Conservation (phyloP, 2,797 vertebrate species). For the Mormyrops attenuatus region DNA sequence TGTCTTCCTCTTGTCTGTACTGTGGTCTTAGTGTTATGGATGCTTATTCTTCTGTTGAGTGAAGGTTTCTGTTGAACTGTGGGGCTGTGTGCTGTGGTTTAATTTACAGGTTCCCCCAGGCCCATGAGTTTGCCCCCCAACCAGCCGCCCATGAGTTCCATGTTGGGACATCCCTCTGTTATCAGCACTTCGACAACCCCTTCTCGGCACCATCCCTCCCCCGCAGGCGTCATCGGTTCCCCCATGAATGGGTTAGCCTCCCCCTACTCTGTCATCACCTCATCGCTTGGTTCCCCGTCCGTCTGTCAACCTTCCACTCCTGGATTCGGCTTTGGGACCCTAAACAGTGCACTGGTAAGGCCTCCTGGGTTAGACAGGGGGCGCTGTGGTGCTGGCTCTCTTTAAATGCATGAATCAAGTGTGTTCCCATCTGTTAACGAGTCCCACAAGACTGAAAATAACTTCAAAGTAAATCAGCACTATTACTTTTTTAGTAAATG, state of each 20-base stretch:
- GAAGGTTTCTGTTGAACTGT: background rate
- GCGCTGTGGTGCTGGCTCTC: background rate
- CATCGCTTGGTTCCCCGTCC: slow-evolving; percentile 72
- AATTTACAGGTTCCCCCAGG: slow-evolving; percentile 61
- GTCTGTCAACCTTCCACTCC: slow-evolving; percentile 70
- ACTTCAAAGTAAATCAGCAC: background rate
- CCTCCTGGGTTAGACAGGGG: background rate
- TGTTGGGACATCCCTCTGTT: slow-evolving; percentile 73
- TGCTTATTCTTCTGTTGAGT: background rate
- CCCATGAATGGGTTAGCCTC: slow-evolving; percentile 71
- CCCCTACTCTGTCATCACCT: slow-evolving; percentile 78
- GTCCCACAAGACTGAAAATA: background rate
- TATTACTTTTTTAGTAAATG: background rate
- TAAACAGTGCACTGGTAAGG: slow-evolving; percentile 77
- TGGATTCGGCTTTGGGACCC: slow-evolving; percentile 69
- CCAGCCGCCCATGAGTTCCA: slow-evolving; percentile 64
- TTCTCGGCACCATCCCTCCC: slow-evolving; percentile 63
- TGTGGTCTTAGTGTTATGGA: background rate
- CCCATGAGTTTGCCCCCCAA: slow-evolving; percentile 66
- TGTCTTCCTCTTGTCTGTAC: background rate
- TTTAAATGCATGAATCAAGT: background rate
- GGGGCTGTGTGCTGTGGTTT: background rate
- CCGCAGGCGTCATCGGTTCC: slow-evolving; percentile 67
- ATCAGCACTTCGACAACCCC: slow-evolving; percentile 61
- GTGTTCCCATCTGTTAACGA: background rate